These are phyloP conservation scores for Salvator merianae DNA, from an alignment of 2,113 vertebrate species.

Conservation along the genomic window DNA sequence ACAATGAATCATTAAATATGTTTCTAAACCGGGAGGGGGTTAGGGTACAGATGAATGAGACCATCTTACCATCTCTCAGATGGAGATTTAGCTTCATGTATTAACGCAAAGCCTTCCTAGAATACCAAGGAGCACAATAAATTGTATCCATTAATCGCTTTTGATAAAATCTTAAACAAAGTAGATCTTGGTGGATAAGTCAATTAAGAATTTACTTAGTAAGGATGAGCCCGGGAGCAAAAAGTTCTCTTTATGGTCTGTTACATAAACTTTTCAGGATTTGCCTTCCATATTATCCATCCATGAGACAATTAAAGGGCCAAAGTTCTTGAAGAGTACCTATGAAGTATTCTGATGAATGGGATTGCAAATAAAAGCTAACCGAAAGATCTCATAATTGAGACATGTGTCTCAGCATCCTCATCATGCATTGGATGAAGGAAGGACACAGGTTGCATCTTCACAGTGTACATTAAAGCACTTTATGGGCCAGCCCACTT, in stretches of 20 bases:
- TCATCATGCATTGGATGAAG: no score
- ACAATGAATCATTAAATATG: neutral
- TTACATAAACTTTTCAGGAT: neutral
- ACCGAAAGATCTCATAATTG: neutral
- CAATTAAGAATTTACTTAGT: constrained; percentile 9
- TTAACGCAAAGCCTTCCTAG: neutral
- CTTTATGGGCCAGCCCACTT: no score
- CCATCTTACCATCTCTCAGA: neutral
- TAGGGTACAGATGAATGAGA: neutral
- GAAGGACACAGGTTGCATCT: no score
- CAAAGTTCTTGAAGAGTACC: neutral
- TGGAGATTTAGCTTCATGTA: neutral
- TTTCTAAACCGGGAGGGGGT: neutral
- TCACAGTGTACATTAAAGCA: no score
- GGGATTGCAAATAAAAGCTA: neutral
- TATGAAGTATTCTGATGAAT: neutral
- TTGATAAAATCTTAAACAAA: constrained; percentile 26
- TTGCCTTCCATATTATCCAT: constrained; percentile 9
- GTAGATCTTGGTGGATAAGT: constrained; percentile 23
- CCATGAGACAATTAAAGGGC: neutral
- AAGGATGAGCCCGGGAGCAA: constrained; percentile 9
- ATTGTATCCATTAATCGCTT: constrained; percentile 19
- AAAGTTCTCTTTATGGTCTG: neutral
- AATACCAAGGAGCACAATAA: constrained; percentile 6
- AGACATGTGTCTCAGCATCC: no score